Conservation (phyloP, 1,140 invertebrate genomes). For the Mamestra configurata region DNA sequence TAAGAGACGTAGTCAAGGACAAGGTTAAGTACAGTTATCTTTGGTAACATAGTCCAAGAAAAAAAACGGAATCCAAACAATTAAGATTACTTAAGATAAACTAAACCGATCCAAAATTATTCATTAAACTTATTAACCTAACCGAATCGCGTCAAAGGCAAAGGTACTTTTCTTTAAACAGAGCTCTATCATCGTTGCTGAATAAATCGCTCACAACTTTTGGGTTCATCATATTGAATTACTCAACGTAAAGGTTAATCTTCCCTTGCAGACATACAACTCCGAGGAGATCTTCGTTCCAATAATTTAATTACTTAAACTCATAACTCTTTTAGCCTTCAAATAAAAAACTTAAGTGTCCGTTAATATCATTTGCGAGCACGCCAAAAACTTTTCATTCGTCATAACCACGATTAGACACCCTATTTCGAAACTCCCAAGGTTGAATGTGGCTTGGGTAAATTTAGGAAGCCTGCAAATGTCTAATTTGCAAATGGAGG, state of each 20-base stretch:
- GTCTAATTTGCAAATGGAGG: slow-evolving; percentile 85
- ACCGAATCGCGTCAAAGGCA: too few species aligned
- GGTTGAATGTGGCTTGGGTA: slow-evolving; percentile 29
- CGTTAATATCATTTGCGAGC: slow-evolving; percentile 52
- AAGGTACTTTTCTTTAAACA: too few species aligned
- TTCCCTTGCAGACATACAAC: neutral
- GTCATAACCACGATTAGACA: neutral
- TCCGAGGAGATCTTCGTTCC: slow-evolving; percentile 18
- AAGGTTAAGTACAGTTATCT: too few species aligned
- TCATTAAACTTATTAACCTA: too few species aligned
- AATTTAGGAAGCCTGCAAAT: slow-evolving; percentile 54
- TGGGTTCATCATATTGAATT: neutral
- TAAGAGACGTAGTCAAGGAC: too few species aligned
- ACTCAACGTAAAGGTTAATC: neutral
- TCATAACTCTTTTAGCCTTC: slow-evolving; percentile 44
- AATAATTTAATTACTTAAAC: slow-evolving; percentile 51
- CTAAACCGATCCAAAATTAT: too few species aligned
- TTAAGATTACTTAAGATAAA: too few species aligned
- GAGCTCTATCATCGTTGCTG: neutral
- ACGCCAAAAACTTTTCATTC: slow-evolving; percentile 26
- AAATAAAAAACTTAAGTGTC: slow-evolving; percentile 53
- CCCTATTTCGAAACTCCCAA: neutral
- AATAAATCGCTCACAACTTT: neutral
- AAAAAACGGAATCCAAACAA: too few species aligned
- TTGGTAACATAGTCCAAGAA: too few species aligned